Percentiles rank a stretch among this genome's conserved stretches.
These are phyloP conservation scores for Hemicentrotus pulcherrimus DNA, from an alignment of 35 echinoderm and acorn worm genomes.

Conservation along the genomic window DNA sequence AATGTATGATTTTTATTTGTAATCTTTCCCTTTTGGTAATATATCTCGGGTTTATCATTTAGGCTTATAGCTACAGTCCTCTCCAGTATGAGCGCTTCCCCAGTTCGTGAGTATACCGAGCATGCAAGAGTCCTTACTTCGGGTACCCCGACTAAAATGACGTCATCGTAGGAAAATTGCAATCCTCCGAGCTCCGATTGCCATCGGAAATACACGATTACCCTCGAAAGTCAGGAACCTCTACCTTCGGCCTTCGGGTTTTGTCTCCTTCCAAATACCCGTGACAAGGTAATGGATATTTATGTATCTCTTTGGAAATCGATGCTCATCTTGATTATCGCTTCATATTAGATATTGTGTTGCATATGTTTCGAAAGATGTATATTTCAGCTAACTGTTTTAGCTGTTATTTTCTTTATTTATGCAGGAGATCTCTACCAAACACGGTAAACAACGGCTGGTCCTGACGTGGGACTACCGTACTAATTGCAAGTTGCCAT, in stretches of 20 bases:
- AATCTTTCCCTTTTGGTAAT: no score
- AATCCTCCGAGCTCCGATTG: not conserved
- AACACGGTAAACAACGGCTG: constrained; percentile 64
- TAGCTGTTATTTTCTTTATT: constrained; percentile 44
- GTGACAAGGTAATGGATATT: constrained; percentile 38
- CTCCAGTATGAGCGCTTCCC: no score
- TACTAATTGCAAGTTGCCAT: constrained; percentile 65
- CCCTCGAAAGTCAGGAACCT: not conserved
- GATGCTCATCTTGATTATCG: not conserved
- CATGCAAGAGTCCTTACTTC: no score
- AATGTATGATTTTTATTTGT: no score
- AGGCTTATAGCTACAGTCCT: no score
- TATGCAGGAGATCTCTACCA: constrained; percentile 64
- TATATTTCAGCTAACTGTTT: constrained; percentile 17
- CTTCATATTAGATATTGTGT: not conserved
- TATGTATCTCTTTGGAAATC: constrained; percentile 13
- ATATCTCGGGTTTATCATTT: no score
- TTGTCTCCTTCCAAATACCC: constrained; percentile 43
- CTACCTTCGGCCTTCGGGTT: constrained; percentile 6
- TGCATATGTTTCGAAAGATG: not conserved
- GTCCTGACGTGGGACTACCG: constrained; percentile 71
- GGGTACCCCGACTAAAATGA: not conserved
- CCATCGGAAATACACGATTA: not conserved
- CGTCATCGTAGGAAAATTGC: not conserved
- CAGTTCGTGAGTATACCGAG: no score